Evolutionary conservation across 2,113 vertebrate genomes (phyloP).

Genomic region (Thymallus thymallus): DNA sequence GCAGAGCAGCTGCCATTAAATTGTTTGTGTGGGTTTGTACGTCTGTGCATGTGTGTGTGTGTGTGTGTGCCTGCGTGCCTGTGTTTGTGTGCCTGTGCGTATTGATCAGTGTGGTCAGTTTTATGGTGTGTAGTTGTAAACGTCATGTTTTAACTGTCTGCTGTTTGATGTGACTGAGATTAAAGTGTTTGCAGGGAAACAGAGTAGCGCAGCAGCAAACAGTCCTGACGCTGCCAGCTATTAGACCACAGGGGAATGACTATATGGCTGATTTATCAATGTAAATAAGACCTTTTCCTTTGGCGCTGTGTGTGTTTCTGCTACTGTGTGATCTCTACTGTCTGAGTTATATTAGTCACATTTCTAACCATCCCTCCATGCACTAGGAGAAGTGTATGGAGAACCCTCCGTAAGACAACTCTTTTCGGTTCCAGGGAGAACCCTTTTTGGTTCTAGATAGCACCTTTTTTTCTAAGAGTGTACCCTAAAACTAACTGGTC

Average conservation of each 20-base stretch:
- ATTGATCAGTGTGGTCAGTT: conserved; percentile 79
- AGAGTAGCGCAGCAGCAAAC: conserved; percentile 65
- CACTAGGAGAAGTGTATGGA: no score
- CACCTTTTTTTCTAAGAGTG: no score
- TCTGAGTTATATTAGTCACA: no score
- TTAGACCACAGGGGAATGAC: conserved; percentile 68
- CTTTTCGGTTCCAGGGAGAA: no score
- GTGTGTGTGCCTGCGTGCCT: background rate
- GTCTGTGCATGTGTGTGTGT: background rate
- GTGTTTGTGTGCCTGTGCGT: background rate
- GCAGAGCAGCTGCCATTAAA: background rate
- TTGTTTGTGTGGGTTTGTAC: background rate
- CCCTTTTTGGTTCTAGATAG: no score
- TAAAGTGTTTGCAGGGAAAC: conserved; percentile 77
- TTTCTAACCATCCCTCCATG: no score
- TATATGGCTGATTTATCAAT: conserved; percentile 64
- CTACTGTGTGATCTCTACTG: no score
- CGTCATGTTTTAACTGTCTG: conserved; percentile 77
- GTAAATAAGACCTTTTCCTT: conserved; percentile 54
- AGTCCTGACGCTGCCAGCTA: conserved; percentile 64
- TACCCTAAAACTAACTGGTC: no score
- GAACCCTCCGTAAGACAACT: no score
- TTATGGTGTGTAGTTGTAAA: conserved; percentile 79
- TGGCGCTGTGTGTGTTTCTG: conserved; percentile 18
- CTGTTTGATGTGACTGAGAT: conserved; percentile 81